A percentile compares a stretch with the other conserved stretches of the same genome.
These are phyloP conservation scores for Bubalus kerabau DNA, from an alignment of 2,113 vertebrate species.

Conservation along the genomic window DNA sequence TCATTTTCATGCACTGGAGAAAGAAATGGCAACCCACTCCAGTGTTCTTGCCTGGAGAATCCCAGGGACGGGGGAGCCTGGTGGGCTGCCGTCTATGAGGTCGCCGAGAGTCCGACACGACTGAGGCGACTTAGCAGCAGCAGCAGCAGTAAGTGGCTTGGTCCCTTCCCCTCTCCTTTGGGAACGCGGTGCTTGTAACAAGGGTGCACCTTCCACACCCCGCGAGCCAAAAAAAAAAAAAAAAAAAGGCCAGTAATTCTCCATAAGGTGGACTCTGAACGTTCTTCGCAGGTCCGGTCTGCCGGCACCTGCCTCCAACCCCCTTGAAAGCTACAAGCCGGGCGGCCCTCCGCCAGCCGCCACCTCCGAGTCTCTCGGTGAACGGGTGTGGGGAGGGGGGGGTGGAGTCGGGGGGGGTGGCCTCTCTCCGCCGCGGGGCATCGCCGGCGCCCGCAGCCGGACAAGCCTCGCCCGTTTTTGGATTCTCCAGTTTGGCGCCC, in stretches of 20 bases:
- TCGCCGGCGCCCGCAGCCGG: not conserved
- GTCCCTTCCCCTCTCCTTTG: not conserved
- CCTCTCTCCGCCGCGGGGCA: not conserved
- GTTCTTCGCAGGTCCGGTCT: not conserved
- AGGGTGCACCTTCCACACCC: not conserved
- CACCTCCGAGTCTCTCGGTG: not conserved
- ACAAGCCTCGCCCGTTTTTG: not conserved
- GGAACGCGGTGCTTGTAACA: not conserved
- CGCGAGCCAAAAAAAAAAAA: not conserved
- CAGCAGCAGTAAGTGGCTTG: not conserved
- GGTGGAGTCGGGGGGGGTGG: not conserved
- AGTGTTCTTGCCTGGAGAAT: too few relatives aligned
- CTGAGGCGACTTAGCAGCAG: too few relatives aligned
- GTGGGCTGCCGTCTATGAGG: too few relatives aligned
- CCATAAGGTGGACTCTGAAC: not conserved
- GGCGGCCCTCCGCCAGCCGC: not conserved
- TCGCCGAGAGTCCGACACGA: too few relatives aligned
- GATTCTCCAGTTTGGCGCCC: not conserved
- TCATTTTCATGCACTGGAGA: too few relatives aligned
- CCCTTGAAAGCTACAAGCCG: not conserved
- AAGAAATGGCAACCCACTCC: too few relatives aligned
- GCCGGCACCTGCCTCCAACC: not conserved
- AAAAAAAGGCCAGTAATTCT: accelerated
- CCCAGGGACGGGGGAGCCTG: too few relatives aligned
- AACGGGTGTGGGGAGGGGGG: accelerated